Percentiles rank a stretch among this genome's conserved stretches.
These are phyloP conservation scores for Triplophysa siluroides DNA, from an alignment of 2,113 vertebrate genomes.

Conservation along the genomic window DNA sequence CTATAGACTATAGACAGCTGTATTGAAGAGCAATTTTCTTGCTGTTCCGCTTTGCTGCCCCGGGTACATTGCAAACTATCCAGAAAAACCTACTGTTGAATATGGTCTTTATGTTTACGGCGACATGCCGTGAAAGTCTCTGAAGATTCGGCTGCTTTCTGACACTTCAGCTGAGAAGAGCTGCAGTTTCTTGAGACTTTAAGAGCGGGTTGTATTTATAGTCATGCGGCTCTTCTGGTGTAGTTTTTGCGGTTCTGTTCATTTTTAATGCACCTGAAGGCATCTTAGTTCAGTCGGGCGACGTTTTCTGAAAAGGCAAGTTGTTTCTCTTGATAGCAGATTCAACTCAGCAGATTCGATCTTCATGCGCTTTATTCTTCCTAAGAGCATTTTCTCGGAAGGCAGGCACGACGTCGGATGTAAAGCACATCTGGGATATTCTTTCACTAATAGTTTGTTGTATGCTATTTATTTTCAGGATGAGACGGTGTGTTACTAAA, in stretches of 20 bases:
- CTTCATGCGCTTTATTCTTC: not conserved
- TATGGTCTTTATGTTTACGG: not conserved
- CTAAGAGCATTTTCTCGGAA: not conserved
- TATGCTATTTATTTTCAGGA: not conserved
- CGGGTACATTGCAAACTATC: not conserved
- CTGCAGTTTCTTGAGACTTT: constrained; percentile 11
- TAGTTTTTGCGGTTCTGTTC: not conserved
- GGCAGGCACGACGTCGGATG: not conserved
- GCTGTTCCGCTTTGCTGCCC: constrained; percentile 18
- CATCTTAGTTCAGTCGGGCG: not conserved
- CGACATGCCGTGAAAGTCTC: constrained; percentile 4
- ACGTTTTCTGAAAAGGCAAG: not conserved
- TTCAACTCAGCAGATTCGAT: not conserved
- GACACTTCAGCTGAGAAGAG: not conserved
- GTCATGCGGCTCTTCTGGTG: not conserved
- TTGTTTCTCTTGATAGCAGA: not conserved
- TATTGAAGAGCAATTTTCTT: constrained; percentile 1
- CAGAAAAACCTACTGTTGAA: not conserved
- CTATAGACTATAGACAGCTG: constrained; percentile 14
- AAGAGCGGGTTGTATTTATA: constrained; percentile 14
- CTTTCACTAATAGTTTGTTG: not conserved
- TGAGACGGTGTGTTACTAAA: too few relatives aligned
- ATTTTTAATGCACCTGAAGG: constrained; percentile 22
- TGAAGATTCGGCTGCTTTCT: not conserved
- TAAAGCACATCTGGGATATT: constrained; percentile 1